Evolutionary conservation across 2,113 vertebrate genomes (phyloP).

Genomic region (Chloebia gouldiae): DNA sequence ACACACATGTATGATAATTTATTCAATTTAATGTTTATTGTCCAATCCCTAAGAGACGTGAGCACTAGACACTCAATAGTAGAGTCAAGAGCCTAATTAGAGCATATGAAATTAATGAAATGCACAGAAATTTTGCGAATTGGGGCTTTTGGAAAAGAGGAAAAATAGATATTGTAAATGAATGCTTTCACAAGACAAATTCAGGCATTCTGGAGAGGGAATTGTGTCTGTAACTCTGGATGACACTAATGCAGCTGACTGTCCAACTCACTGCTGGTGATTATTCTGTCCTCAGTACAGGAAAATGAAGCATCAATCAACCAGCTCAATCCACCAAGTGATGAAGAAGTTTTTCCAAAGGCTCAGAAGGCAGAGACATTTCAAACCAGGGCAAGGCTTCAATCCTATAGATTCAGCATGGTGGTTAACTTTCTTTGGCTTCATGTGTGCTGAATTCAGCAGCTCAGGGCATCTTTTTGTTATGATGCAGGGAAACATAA

Average conservation of each 20-base stretch:
- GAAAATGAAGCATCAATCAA: background rate
- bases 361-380: background rate
- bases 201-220: background rate
- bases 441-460: background rate
- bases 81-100: background rate
- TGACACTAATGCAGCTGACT: background rate
- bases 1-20: background rate
- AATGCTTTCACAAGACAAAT: background rate
- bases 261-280: background rate
- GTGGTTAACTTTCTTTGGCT: background rate
- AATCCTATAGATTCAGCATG: background rate
- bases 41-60: background rate
- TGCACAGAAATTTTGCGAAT: background rate
- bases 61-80: background rate
- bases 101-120: background rate
- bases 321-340: background rate
- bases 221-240: background rate
- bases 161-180: background rate
- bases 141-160: background rate
- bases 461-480: conserved; percentile 48
- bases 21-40: conserved; percentile 19
- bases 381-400: background rate
- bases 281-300: background rate
- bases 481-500: background rate
- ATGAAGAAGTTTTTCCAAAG: background rate